Evolutionary conservation across 1,140 invertebrate genomes (phyloP), one percentile per base, ranked within the genome.

Genomic region (Brevipalpus yothersi): DNA sequence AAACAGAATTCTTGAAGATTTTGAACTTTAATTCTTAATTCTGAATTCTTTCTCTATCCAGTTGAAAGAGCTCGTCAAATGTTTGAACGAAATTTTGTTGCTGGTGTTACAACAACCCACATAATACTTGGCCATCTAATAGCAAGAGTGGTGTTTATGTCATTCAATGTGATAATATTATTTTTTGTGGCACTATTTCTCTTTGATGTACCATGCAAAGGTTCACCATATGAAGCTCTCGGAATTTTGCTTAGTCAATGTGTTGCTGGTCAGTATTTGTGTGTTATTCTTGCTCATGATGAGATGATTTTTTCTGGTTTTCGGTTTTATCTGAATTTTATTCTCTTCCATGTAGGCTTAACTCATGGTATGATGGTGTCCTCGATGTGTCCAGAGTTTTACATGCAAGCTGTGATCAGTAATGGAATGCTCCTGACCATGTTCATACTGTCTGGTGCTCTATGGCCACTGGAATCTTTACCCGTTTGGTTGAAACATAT

Each of bases 391-490:
- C 12, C 40, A 2, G 41, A 57, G 15, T 19, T 57, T 17, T 57
- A n/a, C 10, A 43, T 43, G 40, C 12, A 13, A 19, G 56, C 56
- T 17, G 23, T 57, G 7, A 21, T 57, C 2, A 43, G 56, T 43
- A 57, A 57, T 21, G 56, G 56, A 8, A 57, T 57, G n/a, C 23
- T 57, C 4, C n/a, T 57, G 19, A 23, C 23, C 40, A 57, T 57
- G n/a, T 57, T 57, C 17, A 57, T 57, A 15, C n/a, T 91, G 2
- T 43, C 69, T 85, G 86, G 86, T 63, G 78, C 84, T 15, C 74
- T 92, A n/a, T 93, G 88, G 88, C 87, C 88, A 0, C 61, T 87
- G 15, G 84, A 92, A 76, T 80, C 88, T 41, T 93, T 94, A 83
- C 89, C 89, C 2, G 77, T 77, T 53, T 76, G 83, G 54, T 72